These are phyloP conservation scores for Notolepis coatsorum DNA, from an alignment of 2,797 vertebrate species.

Conservation along the genomic window DNA sequence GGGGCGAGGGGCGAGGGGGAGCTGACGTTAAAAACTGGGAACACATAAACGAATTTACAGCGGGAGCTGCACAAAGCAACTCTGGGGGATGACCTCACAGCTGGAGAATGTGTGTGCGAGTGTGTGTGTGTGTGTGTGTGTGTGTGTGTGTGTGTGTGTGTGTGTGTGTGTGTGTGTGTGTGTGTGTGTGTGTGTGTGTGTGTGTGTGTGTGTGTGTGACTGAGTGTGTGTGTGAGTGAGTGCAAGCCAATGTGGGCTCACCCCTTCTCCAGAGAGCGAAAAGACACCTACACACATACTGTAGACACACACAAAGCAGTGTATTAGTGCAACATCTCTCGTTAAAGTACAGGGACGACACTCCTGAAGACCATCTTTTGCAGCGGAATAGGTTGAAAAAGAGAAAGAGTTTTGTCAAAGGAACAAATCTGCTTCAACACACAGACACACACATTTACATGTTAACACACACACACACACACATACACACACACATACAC, in stretches of 20 bases:
- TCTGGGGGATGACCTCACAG: constrained; percentile 68
- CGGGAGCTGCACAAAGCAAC: constrained; percentile 70
- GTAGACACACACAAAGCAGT: constrained; percentile 3
- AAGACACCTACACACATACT: constrained; percentile 21
- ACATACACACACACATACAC: background rate
- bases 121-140: constrained; percentile 11
- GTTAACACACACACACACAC: constrained; percentile 6
- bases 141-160: constrained; percentile 9
- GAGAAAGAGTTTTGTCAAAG: background rate
- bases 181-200: constrained; percentile 31
- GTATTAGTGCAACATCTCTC: too few relatives aligned
- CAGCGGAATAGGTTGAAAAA: background rate
- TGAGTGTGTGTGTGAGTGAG: constrained; percentile 14
- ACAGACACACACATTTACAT: constrained; percentile 25
- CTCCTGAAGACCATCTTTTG: background rate
- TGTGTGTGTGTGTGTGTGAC: constrained; percentile 1
- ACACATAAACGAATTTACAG: constrained; percentile 72
- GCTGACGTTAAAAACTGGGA: constrained; percentile 40
- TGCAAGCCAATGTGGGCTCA: constrained; percentile 15
- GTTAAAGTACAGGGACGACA: too few relatives aligned
- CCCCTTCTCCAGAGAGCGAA: constrained; percentile 22
- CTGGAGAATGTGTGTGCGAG: constrained; percentile 65
- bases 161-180: constrained; percentile 45
- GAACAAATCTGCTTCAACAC: background rate
- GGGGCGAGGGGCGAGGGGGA: background rate